A percentile compares a stretch with the other conserved stretches of the same genome.
Conservation (phyloP, 2,113 vertebrate species). For the Pelusios castaneus region DNA sequence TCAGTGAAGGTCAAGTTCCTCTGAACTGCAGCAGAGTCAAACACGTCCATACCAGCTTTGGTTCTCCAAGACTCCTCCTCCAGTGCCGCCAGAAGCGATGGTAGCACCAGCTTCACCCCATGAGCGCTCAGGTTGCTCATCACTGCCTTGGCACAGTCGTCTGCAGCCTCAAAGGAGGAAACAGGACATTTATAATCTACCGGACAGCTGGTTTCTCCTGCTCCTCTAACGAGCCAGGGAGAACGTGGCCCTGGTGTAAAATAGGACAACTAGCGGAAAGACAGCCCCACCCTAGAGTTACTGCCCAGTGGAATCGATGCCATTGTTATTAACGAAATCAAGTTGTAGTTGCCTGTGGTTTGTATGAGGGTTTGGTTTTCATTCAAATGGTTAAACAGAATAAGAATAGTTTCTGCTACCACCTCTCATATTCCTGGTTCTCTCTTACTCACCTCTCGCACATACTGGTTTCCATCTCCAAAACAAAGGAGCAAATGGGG, state of each 20-base stretch:
- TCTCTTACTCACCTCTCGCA: conserved; percentile 89
- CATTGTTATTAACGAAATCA: conserved; percentile 20
- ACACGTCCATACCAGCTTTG: conserved; percentile 88
- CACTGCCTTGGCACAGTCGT: conserved; percentile 98
- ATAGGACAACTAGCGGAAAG: not conserved
- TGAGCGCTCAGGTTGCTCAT: conserved; percentile 99
- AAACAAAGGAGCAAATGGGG: conserved; percentile 97
- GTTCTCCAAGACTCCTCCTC: conserved; percentile 99
- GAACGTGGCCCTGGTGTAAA: not conserved
- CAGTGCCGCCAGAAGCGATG: conserved; percentile 92
- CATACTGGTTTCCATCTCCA: conserved; percentile 97
- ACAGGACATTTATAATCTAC: conserved; percentile 53
- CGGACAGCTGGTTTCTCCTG: not conserved
- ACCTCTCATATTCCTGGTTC: not conserved
- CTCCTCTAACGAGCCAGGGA: not conserved
- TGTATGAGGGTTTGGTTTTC: not conserved
- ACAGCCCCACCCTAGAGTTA: not conserved
- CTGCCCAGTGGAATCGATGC: not conserved
- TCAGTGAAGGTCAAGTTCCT: not conserved
- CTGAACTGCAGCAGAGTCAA: not conserved
- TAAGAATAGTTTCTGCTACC: not conserved
- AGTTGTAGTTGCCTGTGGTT: not conserved
- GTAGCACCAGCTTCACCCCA: conserved; percentile 96
- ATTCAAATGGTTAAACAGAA: not conserved
- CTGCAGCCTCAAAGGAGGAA: conserved; percentile 88